Evolutionary conservation across 2,888 invertebrate species (phyloP).

Genomic region (Agonum fuliginosum): DNA sequence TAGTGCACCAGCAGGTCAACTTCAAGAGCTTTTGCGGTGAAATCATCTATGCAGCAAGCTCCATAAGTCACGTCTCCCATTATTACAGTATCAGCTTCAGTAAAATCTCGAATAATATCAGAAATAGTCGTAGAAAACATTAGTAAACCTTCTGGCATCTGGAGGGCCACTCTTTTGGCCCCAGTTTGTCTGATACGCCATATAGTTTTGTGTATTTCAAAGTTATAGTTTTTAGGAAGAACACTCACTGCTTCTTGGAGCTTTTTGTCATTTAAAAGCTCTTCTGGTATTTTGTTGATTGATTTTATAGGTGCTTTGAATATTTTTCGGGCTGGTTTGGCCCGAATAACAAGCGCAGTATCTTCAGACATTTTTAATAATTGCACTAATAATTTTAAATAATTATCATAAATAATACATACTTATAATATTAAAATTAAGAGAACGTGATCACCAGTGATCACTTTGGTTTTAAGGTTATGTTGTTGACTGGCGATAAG

Average conservation of each 20-base stretch:
- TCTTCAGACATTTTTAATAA: constrained; percentile 66
- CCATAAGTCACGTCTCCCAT: constrained; percentile 99
- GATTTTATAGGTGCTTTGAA: constrained; percentile 83
- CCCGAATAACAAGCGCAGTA: constrained; percentile 81
- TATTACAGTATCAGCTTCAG: constrained; percentile 92
- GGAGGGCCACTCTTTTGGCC: constrained; percentile 92
- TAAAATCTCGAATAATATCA: constrained; percentile 93
- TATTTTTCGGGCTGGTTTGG: constrained; percentile 86
- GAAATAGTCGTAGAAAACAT: constrained; percentile 95
- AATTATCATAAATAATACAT: constrained; percentile 23
- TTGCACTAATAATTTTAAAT: constrained; percentile 1
- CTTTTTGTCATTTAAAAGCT: constrained; percentile 83
- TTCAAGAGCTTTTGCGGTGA: constrained; percentile 91
- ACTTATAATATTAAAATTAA: background rate
- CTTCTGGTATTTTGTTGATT: constrained; percentile 87
- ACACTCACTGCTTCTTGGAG: constrained; percentile 83
- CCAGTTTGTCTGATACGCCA: constrained; percentile 93
- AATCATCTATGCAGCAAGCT: constrained; percentile 99
- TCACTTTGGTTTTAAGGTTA: constrained; percentile 12
- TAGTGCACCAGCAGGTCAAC: constrained; percentile 96
- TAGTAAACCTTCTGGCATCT: constrained; percentile 97
- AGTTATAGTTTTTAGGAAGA: constrained; percentile 96
- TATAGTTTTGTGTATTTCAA: constrained; percentile 98
- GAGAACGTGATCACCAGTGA: constrained; percentile 17
- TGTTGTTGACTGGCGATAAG: background rate